A percentile compares a stretch with the other conserved stretches of the same genome.
Conservation (phyloP, 2,888 invertebrate species). For the Platycheirus albimanus region DNA sequence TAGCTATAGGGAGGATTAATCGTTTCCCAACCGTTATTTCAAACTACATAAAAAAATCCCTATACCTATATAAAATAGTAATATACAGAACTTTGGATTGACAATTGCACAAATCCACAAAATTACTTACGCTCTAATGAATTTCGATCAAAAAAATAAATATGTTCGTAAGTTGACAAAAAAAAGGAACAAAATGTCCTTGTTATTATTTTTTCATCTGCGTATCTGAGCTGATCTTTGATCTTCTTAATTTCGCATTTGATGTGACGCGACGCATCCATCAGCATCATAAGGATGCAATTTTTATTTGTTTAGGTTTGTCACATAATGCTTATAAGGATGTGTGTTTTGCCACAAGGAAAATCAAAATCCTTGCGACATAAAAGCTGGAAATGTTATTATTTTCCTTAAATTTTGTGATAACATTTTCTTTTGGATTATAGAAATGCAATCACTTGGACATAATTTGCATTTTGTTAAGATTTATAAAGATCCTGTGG, state of each 20-base stretch:
- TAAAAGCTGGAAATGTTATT: slow-evolving; percentile 28
- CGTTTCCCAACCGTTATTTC: slow-evolving; percentile 37
- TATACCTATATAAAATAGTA: no score
- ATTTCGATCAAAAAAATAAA: slow-evolving; percentile 65
- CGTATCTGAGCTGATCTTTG: slow-evolving; percentile 66
- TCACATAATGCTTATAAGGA: not conserved
- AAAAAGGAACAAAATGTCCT: slow-evolving; percentile 30
- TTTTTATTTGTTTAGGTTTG: slow-evolving; percentile 65
- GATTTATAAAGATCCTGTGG: not conserved
- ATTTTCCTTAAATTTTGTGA: slow-evolving; percentile 60
- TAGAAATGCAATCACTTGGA: slow-evolving; percentile 54
- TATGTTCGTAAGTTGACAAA: slow-evolving; percentile 41
- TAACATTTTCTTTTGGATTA: slow-evolving; percentile 50
- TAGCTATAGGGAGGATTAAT: slow-evolving; percentile 70
- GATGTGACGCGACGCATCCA: slow-evolving; percentile 46
- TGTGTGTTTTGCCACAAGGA: not conserved
- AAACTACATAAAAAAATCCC: slow-evolving; percentile 7
- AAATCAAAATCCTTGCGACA: not conserved
- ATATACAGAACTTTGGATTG: slow-evolving; percentile 16
- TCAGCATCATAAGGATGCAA: not conserved
- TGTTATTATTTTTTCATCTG: slow-evolving; percentile 66
- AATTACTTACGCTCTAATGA: slow-evolving; percentile 66
- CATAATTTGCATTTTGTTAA: slow-evolving; percentile 61
- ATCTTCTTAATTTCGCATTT: slow-evolving; percentile 67
- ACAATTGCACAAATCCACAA: slow-evolving; percentile 65